Evolutionary conservation across 37 sponge, comb jelly and placozoan species (phyloP), one percentile per base, ranked within the genome.

Genomic region (Spongilla lacustris): DNA sequence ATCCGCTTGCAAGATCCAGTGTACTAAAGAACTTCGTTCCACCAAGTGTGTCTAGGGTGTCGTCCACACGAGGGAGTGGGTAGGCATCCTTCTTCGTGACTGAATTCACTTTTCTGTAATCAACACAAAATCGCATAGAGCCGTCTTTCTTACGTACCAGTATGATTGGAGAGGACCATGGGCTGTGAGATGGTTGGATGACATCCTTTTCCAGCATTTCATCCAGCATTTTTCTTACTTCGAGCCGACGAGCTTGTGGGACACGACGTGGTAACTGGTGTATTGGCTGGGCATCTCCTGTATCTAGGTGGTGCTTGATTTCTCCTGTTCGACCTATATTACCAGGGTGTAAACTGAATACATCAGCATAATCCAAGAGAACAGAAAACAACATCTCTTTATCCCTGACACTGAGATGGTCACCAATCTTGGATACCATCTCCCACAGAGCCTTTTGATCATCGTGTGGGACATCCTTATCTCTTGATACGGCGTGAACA

Each of bases 241-340:
- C 66, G 36, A 78, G 35, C n/a, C 84, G 50, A 19, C 69, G 67
- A 8, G 68, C 32, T 26, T 86, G 32, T 37, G 87, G 91, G 17
- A 74, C 81, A 14, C 92, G 84, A 8, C 76, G 34, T 6, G 88
- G 86, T 32, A 71, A 49, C 69, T 91, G 92, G 48, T 50, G 27
- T 11, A 91, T 82, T 13, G 92, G 92, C 28, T 79, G 36, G 46
- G 77, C 78, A 25, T 86, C 80, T 24, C 92, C 92, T 35, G 87
- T 86, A 31, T 91, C 75, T 11, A 91, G 78, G 68, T 41, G 21
- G 89, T 85, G 85, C 24, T 21, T 33, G n/a, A 85, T 21, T 27
- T 26, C 27, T 21, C 34, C 67, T 36, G 85, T 85, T 13, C 35
- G 66, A 25, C 85, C 78, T 13, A 77, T 68, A 24, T 85, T 69